Evolutionary conservation across 2,888 invertebrate genomes (phyloP).

Genomic region (Erannis defoliaria): DNA sequence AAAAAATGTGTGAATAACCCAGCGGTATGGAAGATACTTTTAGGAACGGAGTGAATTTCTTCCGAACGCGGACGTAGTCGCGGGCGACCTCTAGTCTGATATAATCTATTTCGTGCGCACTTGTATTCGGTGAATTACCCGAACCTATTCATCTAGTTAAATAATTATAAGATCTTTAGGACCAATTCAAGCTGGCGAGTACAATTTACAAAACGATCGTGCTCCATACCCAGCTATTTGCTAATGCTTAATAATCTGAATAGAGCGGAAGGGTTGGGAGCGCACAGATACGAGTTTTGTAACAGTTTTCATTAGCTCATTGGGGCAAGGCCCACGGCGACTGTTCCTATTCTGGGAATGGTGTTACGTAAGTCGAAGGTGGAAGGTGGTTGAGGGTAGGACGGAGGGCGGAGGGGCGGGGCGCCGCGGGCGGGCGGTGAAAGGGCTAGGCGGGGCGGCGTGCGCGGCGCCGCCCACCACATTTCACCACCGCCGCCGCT

Average conservation of each 20-base stretch:
- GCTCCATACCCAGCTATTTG: conserved; percentile 64
- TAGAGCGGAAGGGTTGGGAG: conserved; percentile 53
- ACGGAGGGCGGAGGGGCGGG: conserved; percentile 63
- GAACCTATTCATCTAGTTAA: conserved; percentile 43
- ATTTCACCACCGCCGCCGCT: conserved; percentile 77
- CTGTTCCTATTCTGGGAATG: conserved; percentile 72
- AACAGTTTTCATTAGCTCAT: conserved; percentile 68
- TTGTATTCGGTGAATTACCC: conserved; percentile 37
- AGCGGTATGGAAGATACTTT: no score
- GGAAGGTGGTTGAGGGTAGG: conserved; percentile 74
- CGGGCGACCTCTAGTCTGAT: no score
- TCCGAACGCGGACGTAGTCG: no score
- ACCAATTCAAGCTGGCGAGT: conserved; percentile 50
- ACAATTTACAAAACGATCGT: conserved; percentile 68
- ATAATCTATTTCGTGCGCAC: conserved; percentile 26
- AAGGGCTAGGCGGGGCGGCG: conserved; percentile 84
- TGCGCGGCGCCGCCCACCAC: conserved; percentile 79
- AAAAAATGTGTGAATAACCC: no score
- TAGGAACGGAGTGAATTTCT: no score
- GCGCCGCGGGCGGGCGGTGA: conserved; percentile 81
- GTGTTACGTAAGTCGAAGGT: conserved; percentile 70
- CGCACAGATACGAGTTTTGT: conserved; percentile 54
- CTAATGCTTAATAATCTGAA: conserved; percentile 64
- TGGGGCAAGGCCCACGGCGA: conserved; percentile 74
- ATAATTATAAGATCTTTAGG: conserved; percentile 47